Conservation (phyloP, 2,113 vertebrate genomes). For the Prunella himalayana region DNA sequence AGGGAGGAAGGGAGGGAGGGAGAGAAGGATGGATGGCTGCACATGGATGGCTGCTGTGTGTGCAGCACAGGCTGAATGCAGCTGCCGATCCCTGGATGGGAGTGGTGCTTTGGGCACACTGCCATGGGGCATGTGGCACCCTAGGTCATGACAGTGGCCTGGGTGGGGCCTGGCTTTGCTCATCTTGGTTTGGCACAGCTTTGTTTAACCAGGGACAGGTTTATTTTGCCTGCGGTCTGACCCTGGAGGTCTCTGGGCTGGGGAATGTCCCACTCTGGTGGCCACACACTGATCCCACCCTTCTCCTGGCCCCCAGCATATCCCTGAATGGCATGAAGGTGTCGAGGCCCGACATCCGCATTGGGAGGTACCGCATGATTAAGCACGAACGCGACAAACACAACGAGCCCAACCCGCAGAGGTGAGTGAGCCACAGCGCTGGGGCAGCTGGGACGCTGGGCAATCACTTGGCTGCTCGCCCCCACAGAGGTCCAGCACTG, state of each 20-base stretch:
- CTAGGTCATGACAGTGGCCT: fast-evolving
- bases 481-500: neutral
- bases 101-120: neutral
- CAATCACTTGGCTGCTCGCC: neutral
- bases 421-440: conserved; percentile 78
- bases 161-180: neutral
- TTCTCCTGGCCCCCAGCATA: conserved; percentile 78
- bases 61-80: neutral
- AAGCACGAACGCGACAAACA: conserved; percentile 98
- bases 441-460: fast-evolving
- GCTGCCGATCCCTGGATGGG: fast-evolving
- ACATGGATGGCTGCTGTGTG: neutral
- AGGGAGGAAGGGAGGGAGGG: neutral
- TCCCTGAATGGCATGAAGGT: conserved; percentile 98
- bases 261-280: neutral
- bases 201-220: neutral
- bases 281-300: neutral
- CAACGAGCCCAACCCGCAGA: conserved; percentile 98
- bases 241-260: neutral
- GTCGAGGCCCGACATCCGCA: conserved; percentile 93
- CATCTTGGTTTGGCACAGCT: neutral
- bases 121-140: neutral
- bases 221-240: neutral
- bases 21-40: neutral
- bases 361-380: conserved; percentile 98